These are phyloP conservation scores for Eretmochelys imbricata DNA, from an alignment of 2,113 vertebrate genomes.

Conservation along the genomic window DNA sequence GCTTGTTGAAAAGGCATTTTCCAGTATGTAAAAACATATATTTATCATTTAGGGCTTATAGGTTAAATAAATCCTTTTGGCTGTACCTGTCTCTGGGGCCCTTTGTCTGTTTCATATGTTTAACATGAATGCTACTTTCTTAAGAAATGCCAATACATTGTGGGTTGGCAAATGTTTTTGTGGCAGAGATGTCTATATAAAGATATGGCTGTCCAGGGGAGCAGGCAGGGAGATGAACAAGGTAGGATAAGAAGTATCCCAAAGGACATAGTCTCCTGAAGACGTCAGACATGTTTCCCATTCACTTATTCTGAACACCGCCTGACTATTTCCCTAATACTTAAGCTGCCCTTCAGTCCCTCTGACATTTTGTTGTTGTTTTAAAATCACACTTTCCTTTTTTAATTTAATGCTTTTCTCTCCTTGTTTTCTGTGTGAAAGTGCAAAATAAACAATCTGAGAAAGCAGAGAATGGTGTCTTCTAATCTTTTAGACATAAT, in stretches of 20 bases:
- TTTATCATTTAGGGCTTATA: background rate
- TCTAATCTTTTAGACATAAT: background rate
- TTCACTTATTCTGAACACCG: background rate
- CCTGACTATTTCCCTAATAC: background rate
- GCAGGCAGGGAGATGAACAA: background rate
- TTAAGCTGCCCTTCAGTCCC: background rate
- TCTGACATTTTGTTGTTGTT: background rate
- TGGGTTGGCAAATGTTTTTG: background rate
- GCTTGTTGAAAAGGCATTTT: background rate
- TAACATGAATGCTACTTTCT: background rate
- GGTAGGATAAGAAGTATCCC: background rate
- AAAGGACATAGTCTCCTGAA: background rate
- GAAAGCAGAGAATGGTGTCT: background rate
- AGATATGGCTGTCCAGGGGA: background rate
- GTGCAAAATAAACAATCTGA: background rate
- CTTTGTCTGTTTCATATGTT: background rate
- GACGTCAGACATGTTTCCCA: background rate
- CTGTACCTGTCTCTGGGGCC: background rate
- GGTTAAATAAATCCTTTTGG: background rate
- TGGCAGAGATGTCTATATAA: background rate
- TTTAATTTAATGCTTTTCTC: background rate
- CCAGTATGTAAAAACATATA: background rate
- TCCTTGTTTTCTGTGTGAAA: background rate
- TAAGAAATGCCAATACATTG: background rate
- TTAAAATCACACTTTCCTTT: background rate